Evolutionary conservation across 2,797 vertebrate species (phyloP), one percentile per base, ranked within the genome.

Genomic region (Bradypodion ventrale): DNA sequence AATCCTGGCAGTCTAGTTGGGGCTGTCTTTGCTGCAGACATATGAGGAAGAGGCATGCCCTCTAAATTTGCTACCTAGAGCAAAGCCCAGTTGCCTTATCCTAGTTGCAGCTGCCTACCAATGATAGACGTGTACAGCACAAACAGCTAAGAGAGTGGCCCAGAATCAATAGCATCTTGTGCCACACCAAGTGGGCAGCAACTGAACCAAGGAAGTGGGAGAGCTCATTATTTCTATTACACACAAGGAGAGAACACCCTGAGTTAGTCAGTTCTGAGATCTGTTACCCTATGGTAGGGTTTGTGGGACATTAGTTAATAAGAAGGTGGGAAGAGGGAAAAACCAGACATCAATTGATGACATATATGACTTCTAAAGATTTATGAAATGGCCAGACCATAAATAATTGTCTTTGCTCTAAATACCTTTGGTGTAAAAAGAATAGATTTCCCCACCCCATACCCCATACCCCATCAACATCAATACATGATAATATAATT

Each of bases 401-500:
- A 0, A 84, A 78, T 73, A 83, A 75, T 49, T 89, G 75, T 86
- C 7, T 86, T 84, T 83, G 69, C 83, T 73, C 65, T 83, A 87
- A 76, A 82, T 86, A 15, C 69, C 85, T 83, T 75, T 83, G 86
- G 0, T 5, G 0, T 77, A 78, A 59, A 63, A 85, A 86, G 80
- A 82, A 82, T 91, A 86, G 87, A 87, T 86, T 85, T 0, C n/a
- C n/a, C n/a, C n/a, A n/a, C n/a, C n/a, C n/a, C n/a, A n/a, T n/a
- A n/a, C n/a, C n/a, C n/a, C n/a, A n/a, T n/a, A 0, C 84, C 83
- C 81, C 86, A 86, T 83, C 80, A 89, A 88, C 82, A 89, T 86
- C 87, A 91, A 32, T 83, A 77, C 44, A 87, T 91, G 82, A 86
- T 81, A 88, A 83, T 90, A 84, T 75, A 87, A 42, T 80, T n/a